Conservation (phyloP, 1,140 invertebrate genomes). For the Oryzaephilus surinamensis region DNA sequence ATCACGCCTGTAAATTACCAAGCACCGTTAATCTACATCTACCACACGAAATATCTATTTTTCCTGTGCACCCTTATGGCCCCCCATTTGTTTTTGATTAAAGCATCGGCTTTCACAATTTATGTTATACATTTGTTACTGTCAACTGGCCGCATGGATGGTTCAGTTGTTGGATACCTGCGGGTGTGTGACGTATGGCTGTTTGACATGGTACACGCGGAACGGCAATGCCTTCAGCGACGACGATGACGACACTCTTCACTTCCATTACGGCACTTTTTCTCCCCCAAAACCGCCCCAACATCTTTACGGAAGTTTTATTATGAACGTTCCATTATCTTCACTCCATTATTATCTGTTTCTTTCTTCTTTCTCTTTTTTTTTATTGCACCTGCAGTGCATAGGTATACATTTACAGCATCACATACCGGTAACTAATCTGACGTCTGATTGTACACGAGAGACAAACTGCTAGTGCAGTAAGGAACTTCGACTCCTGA, state of each 20-base stretch:
- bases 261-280: neutral
- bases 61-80: conserved; percentile 1
- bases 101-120: conserved; percentile 7
- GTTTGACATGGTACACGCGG: conserved; percentile 4
- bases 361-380: conserved; percentile 19
- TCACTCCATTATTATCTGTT: conserved; percentile 25
- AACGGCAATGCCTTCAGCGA: neutral
- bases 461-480: conserved; percentile 10
- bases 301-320: conserved; percentile 14
- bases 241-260: neutral
- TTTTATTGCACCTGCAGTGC: conserved; percentile 8
- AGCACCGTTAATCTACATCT: neutral
- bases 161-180: conserved; percentile 9
- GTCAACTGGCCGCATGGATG: conserved; percentile 1
- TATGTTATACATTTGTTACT: conserved; percentile 10
- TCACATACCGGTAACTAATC: conserved; percentile 17
- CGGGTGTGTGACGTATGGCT: conserved; percentile 11
- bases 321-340: conserved; percentile 27
- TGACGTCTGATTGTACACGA: conserved; percentile 20
- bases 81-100: conserved; percentile 8
- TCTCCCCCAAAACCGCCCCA: conserved; percentile 1
- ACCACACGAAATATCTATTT: conserved; percentile 2
- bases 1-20: conserved; percentile 3
- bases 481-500: neutral
- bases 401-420: too few species aligned